phyloP scores from a whole-genome alignment of 2,888 invertebrate genomes.

The Crocallis elinguaria region DNA sequence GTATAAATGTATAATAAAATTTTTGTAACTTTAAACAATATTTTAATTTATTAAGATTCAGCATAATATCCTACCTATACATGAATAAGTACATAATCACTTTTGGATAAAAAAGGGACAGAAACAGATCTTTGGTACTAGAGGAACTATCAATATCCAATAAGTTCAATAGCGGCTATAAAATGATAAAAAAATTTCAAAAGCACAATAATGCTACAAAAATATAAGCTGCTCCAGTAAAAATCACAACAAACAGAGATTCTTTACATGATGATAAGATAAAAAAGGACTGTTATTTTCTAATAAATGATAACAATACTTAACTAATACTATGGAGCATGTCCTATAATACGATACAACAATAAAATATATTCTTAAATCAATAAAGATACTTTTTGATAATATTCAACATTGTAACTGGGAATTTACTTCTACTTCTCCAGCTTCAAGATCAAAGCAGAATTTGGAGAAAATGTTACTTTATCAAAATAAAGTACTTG shows the following conservation, averaged over 20 bases:
- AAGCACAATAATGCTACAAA: slow-evolving; percentile 3
- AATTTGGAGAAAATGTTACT: slow-evolving; percentile 73
- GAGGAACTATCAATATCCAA: slow-evolving; percentile 10
- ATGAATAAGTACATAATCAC: slow-evolving; percentile 5
- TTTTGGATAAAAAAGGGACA: neutral
- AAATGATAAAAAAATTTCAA: neutral
- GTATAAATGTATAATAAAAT: slow-evolving; percentile 82
- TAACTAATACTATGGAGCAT: neutral
- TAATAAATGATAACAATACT: neutral
- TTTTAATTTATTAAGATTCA: slow-evolving; percentile 36
- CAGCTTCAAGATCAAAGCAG: slow-evolving; percentile 73
- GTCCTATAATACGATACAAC: neutral
- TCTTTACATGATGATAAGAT: neutral
- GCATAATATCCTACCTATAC: slow-evolving; percentile 7
- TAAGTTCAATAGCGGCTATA: neutral
- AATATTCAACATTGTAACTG: neutral
- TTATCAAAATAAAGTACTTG: slow-evolving; percentile 72
- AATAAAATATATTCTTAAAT: neutral
- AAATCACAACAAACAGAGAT: neutral
- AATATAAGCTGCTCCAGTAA: neutral
- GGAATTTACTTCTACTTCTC: slow-evolving; percentile 59
- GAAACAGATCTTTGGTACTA: slow-evolving; percentile 42
- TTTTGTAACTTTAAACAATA: slow-evolving; percentile 49
- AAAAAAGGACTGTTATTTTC: too few relatives aligned
- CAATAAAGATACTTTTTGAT: neutral